These are phyloP conservation scores for Gorilla gorilla DNA, from an alignment of 2,113 vertebrate species.

Conservation along the genomic window DNA sequence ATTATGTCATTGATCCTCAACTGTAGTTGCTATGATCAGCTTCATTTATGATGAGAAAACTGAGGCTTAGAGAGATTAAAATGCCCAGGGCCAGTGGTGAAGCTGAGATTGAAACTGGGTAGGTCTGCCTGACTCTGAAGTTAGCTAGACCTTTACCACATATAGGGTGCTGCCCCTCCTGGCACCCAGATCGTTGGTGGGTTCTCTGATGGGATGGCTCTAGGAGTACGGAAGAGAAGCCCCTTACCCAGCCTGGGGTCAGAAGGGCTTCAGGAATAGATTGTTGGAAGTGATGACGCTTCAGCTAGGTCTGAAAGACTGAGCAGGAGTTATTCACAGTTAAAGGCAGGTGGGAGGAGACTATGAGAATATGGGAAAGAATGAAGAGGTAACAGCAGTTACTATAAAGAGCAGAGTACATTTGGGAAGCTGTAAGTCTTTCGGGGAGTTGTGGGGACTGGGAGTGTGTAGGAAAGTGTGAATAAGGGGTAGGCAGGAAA, in stretches of 20 bases:
- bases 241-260: too few relatives aligned
- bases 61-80: neutral
- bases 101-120: neutral
- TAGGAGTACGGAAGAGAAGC: neutral
- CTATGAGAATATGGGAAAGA: neutral
- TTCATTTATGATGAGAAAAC: neutral
- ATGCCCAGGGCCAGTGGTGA: neutral
- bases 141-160: neutral
- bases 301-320: neutral
- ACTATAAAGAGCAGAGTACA: neutral
- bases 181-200: neutral
- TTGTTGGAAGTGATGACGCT: neutral
- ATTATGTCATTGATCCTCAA: neutral
- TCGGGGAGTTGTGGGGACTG: too few relatives aligned
- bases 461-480: neutral
- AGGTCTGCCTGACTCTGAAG: neutral
- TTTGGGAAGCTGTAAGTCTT: neutral
- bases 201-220: neutral
- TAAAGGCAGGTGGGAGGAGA: neutral
- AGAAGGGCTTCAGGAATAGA: neutral
- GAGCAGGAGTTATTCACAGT: neutral
- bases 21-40: neutral
- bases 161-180: rapidly evolving
- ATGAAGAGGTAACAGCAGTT: neutral
- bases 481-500: neutral